Conservation (phyloP, 2,888 invertebrate species). For the Campoletis raptor region DNA sequence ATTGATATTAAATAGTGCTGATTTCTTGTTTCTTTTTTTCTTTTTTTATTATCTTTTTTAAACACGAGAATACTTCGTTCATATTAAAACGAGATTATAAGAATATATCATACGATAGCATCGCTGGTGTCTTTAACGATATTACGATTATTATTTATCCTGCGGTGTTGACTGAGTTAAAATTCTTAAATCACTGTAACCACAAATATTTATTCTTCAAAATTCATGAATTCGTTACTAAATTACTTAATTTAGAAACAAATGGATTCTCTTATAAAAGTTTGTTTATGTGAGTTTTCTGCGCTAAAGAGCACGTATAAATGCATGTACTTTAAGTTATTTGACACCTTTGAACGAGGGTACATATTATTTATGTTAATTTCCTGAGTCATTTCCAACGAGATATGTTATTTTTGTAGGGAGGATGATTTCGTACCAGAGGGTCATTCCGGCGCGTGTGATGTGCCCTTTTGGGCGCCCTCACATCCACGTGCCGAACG, state of each 20-base stretch:
- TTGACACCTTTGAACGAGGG: not conserved
- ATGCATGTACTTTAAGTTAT: not conserved
- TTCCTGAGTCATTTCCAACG: not conserved
- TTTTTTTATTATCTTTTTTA: not conserved
- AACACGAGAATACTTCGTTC: not conserved
- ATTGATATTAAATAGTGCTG: too few species aligned
- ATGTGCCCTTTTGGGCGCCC: not conserved
- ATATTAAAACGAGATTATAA: not conserved
- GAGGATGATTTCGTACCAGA: not conserved
- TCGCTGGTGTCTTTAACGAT: not conserved
- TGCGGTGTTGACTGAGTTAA: not conserved
- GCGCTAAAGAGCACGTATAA: not conserved
- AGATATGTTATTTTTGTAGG: not conserved
- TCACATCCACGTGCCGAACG: constrained; percentile 16
- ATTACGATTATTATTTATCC: too few species aligned
- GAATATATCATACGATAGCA: not conserved
- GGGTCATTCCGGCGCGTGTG: not conserved
- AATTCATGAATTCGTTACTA: too few species aligned
- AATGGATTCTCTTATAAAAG: not conserved
- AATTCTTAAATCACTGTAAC: not conserved
- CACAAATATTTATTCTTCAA: not conserved
- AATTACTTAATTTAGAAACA: not conserved
- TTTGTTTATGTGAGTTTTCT: not conserved
- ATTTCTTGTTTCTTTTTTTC: not conserved
- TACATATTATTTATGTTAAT: constrained; percentile 5